Evolutionary conservation across 35 echinoderm and acorn worm genomes (phyloP).

Genomic region (Hemicentrotus pulcherrimus): DNA sequence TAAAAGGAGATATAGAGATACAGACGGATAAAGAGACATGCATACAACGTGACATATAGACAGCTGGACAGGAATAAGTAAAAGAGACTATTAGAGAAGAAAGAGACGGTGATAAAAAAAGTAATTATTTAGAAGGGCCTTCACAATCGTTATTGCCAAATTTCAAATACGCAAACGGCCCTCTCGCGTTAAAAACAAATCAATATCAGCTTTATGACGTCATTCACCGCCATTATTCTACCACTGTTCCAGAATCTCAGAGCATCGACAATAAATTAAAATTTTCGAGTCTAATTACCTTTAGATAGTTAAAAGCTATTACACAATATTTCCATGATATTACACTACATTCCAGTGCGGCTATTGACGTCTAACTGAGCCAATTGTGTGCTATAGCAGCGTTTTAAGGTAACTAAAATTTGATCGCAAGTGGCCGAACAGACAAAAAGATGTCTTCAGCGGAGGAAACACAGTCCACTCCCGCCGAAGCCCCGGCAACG

Average conservation of each 20-base stretch:
- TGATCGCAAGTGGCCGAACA: background rate
- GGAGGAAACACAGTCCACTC: constrained; percentile 42
- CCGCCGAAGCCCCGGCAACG: constrained; percentile 33
- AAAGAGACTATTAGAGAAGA: no score
- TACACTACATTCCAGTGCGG: background rate
- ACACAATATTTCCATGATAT: background rate
- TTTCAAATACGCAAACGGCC: background rate
- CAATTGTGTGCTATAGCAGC: background rate
- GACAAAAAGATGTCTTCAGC: constrained; percentile 21
- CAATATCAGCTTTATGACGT: background rate
- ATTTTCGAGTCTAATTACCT: background rate
- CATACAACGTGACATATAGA: no score
- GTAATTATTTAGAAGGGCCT: no score
- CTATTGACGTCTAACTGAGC: background rate
- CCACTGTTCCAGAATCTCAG: background rate
- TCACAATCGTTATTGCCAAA: background rate
- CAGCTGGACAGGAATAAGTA: no score
- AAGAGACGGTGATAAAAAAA: no score
- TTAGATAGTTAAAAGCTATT: background rate
- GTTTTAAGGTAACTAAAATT: background rate
- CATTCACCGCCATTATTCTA: constrained; percentile 13
- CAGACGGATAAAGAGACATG: no score
- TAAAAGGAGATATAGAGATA: no score
- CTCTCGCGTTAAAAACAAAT: background rate
- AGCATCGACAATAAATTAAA: background rate